Evolutionary conservation across 2,113 vertebrate genomes (phyloP).

Genomic region (Nestor notabilis): DNA sequence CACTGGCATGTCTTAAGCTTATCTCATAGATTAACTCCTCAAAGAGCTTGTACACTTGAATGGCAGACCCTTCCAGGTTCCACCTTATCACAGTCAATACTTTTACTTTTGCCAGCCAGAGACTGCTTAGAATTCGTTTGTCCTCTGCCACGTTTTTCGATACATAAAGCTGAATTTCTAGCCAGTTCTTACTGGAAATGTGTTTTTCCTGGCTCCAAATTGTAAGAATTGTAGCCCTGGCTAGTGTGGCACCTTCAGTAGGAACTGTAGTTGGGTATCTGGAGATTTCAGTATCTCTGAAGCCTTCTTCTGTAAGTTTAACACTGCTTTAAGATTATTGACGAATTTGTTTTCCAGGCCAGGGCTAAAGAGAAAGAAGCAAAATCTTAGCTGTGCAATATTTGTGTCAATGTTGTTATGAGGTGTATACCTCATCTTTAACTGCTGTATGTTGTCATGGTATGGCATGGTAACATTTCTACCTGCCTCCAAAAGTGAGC

Average conservation of each 20-base stretch:
- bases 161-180: background rate
- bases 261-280: background rate
- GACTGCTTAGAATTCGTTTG: background rate
- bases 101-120: background rate
- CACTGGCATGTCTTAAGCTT: slow-evolving; percentile 15
- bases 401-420: background rate
- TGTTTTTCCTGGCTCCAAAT: background rate
- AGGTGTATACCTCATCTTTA: background rate
- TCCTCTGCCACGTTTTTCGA: background rate
- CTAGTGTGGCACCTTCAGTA: background rate
- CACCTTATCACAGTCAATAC: background rate
- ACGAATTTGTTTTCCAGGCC: background rate
- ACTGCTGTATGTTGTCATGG: background rate
- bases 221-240: background rate
- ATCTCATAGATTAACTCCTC: slow-evolving; percentile 55
- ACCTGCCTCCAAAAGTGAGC: background rate
- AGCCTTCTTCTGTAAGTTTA: background rate
- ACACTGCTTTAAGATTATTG: background rate
- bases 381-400: background rate
- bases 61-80: slow-evolving; percentile 34
- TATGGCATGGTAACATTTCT: background rate
- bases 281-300: background rate
- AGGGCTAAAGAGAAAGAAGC: background rate
- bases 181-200: background rate
- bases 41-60: slow-evolving; percentile 27